A percentile compares a stretch with the other conserved stretches of the same genome.
phyloP scores from a whole-genome alignment of 2,113 vertebrate species.

The Motacilla alba region DNA sequence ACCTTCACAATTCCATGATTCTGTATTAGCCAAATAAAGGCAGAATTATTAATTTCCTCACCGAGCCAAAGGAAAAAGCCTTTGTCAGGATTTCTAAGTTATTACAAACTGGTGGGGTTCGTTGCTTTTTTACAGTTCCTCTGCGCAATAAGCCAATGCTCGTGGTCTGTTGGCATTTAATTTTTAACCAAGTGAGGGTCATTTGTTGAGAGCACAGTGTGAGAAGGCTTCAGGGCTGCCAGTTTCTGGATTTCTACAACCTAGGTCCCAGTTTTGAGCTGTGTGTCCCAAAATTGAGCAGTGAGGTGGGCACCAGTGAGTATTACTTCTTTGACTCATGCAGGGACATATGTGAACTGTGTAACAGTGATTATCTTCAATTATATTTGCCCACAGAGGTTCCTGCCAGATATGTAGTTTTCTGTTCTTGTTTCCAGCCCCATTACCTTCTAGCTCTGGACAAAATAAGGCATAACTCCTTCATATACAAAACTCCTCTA shows the following conservation, averaged over 20 bases:
- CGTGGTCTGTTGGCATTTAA: background rate
- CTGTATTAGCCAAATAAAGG: background rate
- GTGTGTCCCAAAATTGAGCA: background rate
- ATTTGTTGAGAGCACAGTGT: background rate
- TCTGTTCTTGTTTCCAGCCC: background rate
- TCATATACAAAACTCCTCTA: background rate
- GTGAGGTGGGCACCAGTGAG: fast-evolving
- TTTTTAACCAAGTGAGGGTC: fast-evolving
- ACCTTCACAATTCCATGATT: background rate
- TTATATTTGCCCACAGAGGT: background rate
- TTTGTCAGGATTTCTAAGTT: background rate
- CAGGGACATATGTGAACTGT: background rate
- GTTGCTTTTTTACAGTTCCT: background rate
- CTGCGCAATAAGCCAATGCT: fast-evolving
- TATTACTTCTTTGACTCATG: background rate
- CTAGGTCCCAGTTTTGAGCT: background rate
- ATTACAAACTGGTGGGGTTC: background rate
- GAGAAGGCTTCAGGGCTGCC: background rate
- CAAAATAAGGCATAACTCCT: background rate
- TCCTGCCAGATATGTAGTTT: background rate
- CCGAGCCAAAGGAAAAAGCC: background rate
- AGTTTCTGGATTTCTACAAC: background rate
- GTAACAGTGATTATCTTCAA: background rate
- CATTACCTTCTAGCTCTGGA: background rate
- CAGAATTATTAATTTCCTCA: background rate